Conservation (phyloP, 1,140 invertebrate species). For the Leptonema lineaticorne region DNA sequence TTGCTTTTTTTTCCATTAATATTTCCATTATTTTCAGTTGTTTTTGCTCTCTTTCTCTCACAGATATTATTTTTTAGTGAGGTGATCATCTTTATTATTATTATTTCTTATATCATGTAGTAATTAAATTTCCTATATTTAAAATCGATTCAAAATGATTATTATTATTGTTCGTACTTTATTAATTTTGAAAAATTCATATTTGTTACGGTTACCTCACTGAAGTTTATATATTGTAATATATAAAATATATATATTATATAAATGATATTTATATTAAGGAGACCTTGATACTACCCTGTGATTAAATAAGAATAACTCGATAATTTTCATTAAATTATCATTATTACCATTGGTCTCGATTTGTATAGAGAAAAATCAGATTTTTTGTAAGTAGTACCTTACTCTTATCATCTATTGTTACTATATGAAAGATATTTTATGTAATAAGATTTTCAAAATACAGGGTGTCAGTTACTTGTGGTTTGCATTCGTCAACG, state of each 20-base stretch:
- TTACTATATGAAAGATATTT: conserved; percentile 11
- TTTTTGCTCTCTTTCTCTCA: neutral
- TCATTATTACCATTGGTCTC: neutral
- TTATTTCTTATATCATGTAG: too few relatives aligned
- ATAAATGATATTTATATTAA: neutral
- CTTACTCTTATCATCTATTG: conserved; percentile 10
- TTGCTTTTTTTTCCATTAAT: neutral
- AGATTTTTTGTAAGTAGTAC: conserved; percentile 1
- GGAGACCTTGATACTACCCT: neutral
- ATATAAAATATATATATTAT: neutral
- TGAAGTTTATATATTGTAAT: neutral
- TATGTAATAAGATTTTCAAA: conserved; percentile 16
- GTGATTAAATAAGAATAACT: neutral
- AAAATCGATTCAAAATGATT: too few relatives aligned
- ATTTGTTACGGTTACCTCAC: neutral
- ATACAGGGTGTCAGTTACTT: conserved; percentile 26
- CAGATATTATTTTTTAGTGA: too few relatives aligned
- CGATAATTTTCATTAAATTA: neutral
- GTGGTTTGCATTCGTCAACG: neutral
- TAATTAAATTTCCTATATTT: too few relatives aligned
- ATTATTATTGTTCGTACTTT: too few relatives aligned
- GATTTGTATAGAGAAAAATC: neutral
- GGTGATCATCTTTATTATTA: too few relatives aligned
- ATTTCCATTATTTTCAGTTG: neutral
- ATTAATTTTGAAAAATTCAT: too few relatives aligned